phyloP scores from a whole-genome alignment of 2,113 vertebrate genomes.

The Lutjanus erythropterus region DNA sequence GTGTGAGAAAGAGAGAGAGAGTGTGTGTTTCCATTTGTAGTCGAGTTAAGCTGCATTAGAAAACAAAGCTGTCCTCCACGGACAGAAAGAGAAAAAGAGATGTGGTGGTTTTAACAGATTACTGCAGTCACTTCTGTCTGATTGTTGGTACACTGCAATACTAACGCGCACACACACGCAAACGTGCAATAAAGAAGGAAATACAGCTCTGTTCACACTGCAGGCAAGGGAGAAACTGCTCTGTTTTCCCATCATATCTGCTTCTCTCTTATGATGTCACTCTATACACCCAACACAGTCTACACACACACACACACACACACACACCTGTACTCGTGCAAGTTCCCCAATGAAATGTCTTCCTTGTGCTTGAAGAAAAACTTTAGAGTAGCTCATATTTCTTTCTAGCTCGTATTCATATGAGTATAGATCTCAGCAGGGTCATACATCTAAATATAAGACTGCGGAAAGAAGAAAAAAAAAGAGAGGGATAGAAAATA shows the following conservation, averaged over 20 bases:
- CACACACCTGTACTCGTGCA: conserved; percentile 12
- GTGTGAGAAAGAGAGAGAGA: too few relatives aligned
- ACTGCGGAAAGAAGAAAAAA: conserved; percentile 14
- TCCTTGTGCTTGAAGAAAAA: conserved; percentile 49
- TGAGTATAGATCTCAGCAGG: conserved; percentile 53
- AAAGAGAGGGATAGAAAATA: conserved; percentile 20
- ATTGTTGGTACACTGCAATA: not conserved
- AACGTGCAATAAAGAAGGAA: not conserved
- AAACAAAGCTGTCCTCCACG: conserved; percentile 14
- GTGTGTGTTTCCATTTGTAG: conserved; percentile 6
- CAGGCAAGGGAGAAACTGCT: not conserved
- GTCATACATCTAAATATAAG: conserved; percentile 58
- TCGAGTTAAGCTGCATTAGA: conserved; percentile 16
- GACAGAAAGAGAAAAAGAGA: conserved; percentile 3
- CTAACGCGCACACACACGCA: not conserved
- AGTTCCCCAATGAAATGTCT: conserved; percentile 41
- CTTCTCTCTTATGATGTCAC: conserved; percentile 2
- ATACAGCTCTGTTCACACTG: conserved; percentile 19
- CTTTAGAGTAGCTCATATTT: conserved; percentile 54
- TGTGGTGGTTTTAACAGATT: conserved; percentile 39
- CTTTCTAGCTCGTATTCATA: conserved; percentile 36
- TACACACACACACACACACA: conserved; percentile 1
- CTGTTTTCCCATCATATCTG: not conserved
- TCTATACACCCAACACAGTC: not conserved
- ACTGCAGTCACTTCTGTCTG: conserved; percentile 2